phyloP scores from a whole-genome alignment of 2,888 invertebrate genomes.

The Drepanosiphum platanoidis region DNA sequence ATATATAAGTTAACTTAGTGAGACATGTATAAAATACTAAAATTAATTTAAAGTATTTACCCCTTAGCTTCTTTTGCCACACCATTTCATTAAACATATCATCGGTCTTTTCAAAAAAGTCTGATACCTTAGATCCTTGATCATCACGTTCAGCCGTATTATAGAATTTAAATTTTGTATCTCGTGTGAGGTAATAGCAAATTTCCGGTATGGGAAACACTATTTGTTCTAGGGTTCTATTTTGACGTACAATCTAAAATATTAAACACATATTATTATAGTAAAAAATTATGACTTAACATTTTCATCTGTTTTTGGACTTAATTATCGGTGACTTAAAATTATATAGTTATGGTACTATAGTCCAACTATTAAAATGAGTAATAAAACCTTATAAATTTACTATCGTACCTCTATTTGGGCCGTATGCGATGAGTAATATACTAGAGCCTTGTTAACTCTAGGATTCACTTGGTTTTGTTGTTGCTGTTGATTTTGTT shows the following conservation, averaged over 20 bases:
- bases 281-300: not conserved
- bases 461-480: constrained; percentile 76
- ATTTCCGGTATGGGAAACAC: constrained; percentile 99
- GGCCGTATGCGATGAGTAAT: constrained; percentile 97
- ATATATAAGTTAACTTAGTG: no score
- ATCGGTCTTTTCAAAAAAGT: constrained; percentile 92
- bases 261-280: constrained; percentile 28
- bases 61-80: constrained; percentile 97
- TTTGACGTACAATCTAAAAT: constrained; percentile 93
- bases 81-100: constrained; percentile 99
- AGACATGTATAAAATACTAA: not conserved
- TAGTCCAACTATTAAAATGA: constrained; percentile 52
- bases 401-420: constrained; percentile 86
- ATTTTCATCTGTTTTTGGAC: not conserved
- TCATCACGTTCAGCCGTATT: constrained; percentile 96
- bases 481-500: constrained; percentile 51
- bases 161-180: constrained; percentile 91
- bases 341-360: constrained; percentile 11
- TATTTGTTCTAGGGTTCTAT: constrained; percentile 96
- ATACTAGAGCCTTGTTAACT: constrained; percentile 87
- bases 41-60: constrained; percentile 68
- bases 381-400: not conserved
- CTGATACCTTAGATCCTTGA: constrained; percentile 94
- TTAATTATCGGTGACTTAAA: not conserved
- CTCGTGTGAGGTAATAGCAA: constrained; percentile 95